Conservation (phyloP, 2,888 invertebrate species). For the Homarus gammarus region DNA sequence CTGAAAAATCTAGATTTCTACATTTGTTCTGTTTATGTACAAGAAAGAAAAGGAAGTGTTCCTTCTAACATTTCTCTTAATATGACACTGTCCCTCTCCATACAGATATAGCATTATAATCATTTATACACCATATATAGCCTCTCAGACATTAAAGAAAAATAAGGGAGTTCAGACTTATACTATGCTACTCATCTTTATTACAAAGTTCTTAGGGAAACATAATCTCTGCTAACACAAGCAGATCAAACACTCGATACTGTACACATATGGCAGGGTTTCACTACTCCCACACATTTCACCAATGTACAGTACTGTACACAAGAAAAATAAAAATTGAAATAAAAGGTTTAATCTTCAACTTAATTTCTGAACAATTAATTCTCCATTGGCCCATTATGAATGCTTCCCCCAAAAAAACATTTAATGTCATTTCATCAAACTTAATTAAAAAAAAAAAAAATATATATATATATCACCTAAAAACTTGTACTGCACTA, state of each 20-base stretch:
- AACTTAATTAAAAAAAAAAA: constrained; percentile 4
- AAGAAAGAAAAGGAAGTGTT: constrained; percentile 66
- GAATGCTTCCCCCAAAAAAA: constrained; percentile 42
- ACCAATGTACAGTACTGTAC: constrained; percentile 38
- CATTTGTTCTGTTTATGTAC: constrained; percentile 69
- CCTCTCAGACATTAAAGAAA: constrained; percentile 67
- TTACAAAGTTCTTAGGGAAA: constrained; percentile 65
- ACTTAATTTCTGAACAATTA: constrained; percentile 51
- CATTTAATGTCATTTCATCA: constrained; percentile 2
- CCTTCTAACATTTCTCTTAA: constrained; percentile 57
- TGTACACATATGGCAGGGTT: constrained; percentile 72
- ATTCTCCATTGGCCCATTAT: constrained; percentile 49
- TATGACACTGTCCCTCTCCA: constrained; percentile 59
- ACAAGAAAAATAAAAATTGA: constrained; percentile 47
- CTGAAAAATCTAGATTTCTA: constrained; percentile 63
- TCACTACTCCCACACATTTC: constrained; percentile 62
- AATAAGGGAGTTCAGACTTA: constrained; percentile 66
- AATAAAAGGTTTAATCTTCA: constrained; percentile 40
- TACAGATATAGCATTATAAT: constrained; percentile 57
- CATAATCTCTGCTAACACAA: constrained; percentile 42
- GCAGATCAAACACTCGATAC: constrained; percentile 54
- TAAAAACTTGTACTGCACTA: constrained; percentile 68
- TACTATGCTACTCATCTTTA: constrained; percentile 66
- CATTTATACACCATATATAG: constrained; percentile 65
- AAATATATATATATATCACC: constrained; percentile 45